These are phyloP conservation scores for Onychomys arenicola DNA, from an alignment of 2,797 vertebrate genomes.

Conservation along the genomic window DNA sequence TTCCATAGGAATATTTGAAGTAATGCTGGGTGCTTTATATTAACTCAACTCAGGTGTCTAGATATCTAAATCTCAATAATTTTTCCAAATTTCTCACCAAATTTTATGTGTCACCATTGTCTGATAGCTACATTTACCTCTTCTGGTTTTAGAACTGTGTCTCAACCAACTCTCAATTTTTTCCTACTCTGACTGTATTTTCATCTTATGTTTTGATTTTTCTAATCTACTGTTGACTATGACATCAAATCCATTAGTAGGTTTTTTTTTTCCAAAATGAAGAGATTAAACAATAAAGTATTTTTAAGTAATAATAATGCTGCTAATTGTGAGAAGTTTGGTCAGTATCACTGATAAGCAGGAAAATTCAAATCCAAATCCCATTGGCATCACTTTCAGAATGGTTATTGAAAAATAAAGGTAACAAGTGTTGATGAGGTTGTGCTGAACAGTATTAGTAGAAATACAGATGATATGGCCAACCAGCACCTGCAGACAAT, in stretches of 20 bases:
- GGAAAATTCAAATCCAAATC: neutral
- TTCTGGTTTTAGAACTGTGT: neutral
- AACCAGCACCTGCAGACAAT: neutral
- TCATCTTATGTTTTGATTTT: neutral
- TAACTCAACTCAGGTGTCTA: neutral
- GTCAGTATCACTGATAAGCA: neutral
- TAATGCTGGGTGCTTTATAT: neutral
- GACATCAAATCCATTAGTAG: neutral
- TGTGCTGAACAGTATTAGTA: neutral
- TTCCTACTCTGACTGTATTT: neutral
- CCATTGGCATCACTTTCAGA: neutral
- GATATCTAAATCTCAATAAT: neutral
- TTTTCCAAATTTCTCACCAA: neutral
- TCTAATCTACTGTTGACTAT: neutral
- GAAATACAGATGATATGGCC: neutral
- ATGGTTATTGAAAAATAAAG: neutral
- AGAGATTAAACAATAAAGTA: neutral
- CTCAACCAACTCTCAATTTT: neutral
- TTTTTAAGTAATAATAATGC: neutral
- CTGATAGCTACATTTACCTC: neutral
- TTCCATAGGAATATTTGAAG: neutral
- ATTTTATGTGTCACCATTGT: neutral
- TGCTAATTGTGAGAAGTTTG: neutral
- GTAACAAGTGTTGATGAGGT: neutral
- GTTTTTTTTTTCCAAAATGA: neutral